Base-by-base conservation (phyloP, 2,113 vertebrate genomes). In the Rhinichthys klamathensis region DNA sequence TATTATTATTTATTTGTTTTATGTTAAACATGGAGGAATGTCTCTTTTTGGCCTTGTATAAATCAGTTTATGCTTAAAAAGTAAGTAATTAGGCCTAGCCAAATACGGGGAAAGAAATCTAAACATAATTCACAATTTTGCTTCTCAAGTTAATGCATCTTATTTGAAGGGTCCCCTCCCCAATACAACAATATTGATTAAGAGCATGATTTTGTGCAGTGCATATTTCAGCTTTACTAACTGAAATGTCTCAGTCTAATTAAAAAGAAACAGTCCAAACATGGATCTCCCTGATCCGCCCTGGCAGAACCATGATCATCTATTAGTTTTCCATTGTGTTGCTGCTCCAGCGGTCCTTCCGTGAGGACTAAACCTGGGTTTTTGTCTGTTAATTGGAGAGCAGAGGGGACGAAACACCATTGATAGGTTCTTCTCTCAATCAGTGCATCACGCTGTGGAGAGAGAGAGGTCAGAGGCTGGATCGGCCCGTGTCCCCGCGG, bases 371-470 rank as follows among this genome's bases (percentile, higher is more conserved):
- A 86, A 70, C 35, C 32, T 54, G 87, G 93, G 89, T 92, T 93
- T 93, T 87, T 93, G 92, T 92, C 92, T 89, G 91, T 94, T 95
- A 95, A 95, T 95, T 95, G 93, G 92, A 93, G 93, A 90, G 88
- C 90, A 93, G 91, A 82, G 89, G 92, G 92, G 92, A 92, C 90
- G 80, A 88, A 92, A 92, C 87, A 92, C 86, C 91, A 92, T 91
- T 91, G 93, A 93, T 94, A 93, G 91, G 91, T 93, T 94, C 92
- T 91, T 89, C 90, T 92, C 93, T 91, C 91, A 93, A 90, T 93
- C 92, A 93, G 90, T 92, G 94, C 92, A 91, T 91, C 92, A 92
- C 91, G 90, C 91, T 73, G 90, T 90, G 91, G 84, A 84, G 90
- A 88, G 83, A 90, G 69, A 93, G 94, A 94, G 95, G 94, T 95